Evolutionary conservation across 35 echinoderm and acorn worm species (phyloP), one percentile per base, ranked within the genome.

Genomic region (Nesometra sesokonis): DNA sequence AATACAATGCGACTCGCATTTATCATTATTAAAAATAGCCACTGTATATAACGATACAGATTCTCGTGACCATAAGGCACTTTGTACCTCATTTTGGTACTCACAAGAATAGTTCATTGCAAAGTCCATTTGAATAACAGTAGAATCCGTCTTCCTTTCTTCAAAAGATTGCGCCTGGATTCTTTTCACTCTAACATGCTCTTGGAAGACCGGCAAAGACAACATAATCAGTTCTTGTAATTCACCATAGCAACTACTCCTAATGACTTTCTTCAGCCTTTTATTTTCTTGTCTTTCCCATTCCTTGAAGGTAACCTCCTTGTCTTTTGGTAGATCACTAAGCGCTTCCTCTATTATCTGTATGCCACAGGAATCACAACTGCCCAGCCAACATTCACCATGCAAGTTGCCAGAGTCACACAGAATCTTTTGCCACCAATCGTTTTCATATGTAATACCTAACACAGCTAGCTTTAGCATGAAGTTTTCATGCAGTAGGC

Each of bases 81-180:
- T 36, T 35, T 92, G 90, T 31, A 92, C 39, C 31, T 88, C 90
- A 83, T 92, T 92, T 57, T 92, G 90, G 17, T 84, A 92, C 29
- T 92, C 90, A 78, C 90, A 92, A 57, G 37, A 81, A 33, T 88
- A 88, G 13, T 86, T 57, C 90, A 88, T 92, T 17, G 86, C 86
- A 40, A 88, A 92, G 38, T 92, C 86, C n/a, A 92, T 35, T 36
- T 92, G 86, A 4, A 88, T 31, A 5, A 92, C 89, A 17, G 34
- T 86, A 8, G 36, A 33, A 30, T 90, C 36, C n/a, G n/a, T n/a
- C n/a, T n/a, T n/a, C n/a, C n/a, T 46, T 80, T 33, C 29, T 82
- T 90, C 83, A 90, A 86, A 90, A 35, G 0, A 46, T 11, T 77
- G 21, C 0, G 83, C 37, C 36, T 90, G 89, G 46, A 90, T 35